Evolutionary conservation across 1,140 invertebrate genomes (phyloP), one percentile per base, ranked within the genome.

Genomic region (Portunus trituberculatus): DNA sequence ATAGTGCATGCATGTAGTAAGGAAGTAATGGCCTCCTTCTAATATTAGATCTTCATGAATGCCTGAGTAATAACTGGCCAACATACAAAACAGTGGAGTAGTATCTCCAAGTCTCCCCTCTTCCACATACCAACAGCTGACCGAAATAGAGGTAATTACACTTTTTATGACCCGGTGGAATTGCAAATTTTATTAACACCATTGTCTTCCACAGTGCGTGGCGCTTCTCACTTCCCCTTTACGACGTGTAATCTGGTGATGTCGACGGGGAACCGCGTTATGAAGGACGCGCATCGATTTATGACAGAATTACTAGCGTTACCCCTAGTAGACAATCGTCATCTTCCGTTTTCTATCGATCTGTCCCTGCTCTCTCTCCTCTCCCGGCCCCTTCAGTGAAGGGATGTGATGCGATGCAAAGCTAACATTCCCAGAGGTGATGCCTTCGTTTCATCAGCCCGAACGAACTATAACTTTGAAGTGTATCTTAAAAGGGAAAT

Each of bases 171-270:
- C 67, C 67, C 20, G 25, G 67, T n/a, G 67, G 67, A 76, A 76
- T 76, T 76, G 67, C 67, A 76, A 76, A 76, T 76, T 76, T 76
- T 76, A 76, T 76, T 76, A 76, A 76, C 67, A n/a, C 67, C 67
- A 76, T 76, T 76, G 67, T 76, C 67, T 76, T 76, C 67, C 67
- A 76, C 20, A 20, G 12, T 20, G 67, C 20, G 16, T 10, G 52
- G 12, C n/a, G 20, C 20, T 76, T 76, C 67, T 76, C 67, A 76
- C 67, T 76, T 76, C 67, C 67, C 67, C 67, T 76, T 76, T 76
- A 76, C 67, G 67, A n/a, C 67, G 67, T 76, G 67, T 76, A 76
- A 76, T 76, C 67, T 76, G 67, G 67, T 2, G 20, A n/a, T 76
- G 67, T 76, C 67, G 67, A 76, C 67, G 67, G 67, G 67, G 67